These are phyloP conservation scores for Lacanobia wlatinum DNA, from an alignment of 2,888 invertebrate genomes.

Conservation along the genomic window DNA sequence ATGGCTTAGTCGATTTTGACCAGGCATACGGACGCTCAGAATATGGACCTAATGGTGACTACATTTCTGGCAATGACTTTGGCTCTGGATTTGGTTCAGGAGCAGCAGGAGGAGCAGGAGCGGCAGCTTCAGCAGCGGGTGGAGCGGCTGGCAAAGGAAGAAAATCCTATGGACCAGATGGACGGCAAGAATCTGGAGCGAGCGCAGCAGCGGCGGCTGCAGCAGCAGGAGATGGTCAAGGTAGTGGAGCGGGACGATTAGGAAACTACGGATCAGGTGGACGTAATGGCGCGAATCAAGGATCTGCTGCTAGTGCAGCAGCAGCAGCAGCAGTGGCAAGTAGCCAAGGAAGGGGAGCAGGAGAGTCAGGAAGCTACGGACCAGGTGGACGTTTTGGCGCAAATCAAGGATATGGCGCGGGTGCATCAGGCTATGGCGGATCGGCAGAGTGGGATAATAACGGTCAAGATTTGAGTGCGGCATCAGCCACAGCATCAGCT, in stretches of 20 bases:
- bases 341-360: background rate
- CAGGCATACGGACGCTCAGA: no score
- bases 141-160: background rate
- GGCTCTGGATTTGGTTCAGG: no score
- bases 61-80: no score
- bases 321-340: no score
- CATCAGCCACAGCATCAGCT: background rate
- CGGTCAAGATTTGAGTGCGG: background rate
- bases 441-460: background rate
- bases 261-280: background rate
- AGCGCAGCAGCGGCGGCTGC: no score
- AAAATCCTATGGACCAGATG: background rate
- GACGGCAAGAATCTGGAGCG: no score
- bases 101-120: no score
- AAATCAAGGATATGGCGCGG: background rate
- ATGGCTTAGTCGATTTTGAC: no score
- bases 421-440: background rate
- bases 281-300: no score
- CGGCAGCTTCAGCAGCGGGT: background rate
- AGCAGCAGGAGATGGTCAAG: no score
- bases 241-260: background rate
- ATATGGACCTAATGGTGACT: no score
- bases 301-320: no score
- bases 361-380: background rate
- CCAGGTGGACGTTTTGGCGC: background rate